Conservation (phyloP, 2,113 vertebrate species). For the Hippocampus mohnikei region DNA sequence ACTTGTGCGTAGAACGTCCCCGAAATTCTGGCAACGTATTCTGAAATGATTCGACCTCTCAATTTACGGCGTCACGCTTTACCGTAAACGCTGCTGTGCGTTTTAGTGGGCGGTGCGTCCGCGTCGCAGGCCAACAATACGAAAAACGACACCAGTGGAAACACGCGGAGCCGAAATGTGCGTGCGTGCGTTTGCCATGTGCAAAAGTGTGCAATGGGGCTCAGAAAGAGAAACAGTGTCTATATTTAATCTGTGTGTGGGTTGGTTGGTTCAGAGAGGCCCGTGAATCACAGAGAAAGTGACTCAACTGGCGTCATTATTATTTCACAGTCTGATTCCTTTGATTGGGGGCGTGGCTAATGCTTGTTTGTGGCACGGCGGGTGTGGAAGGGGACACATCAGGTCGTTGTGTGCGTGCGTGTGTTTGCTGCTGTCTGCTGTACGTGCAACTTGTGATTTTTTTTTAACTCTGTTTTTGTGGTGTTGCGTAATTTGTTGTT, state of each 20-base stretch:
- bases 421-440: slow-evolving; percentile 20
- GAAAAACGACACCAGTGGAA: slow-evolving; percentile 16
- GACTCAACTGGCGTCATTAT: slow-evolving; percentile 36
- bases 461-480: slow-evolving; percentile 27
- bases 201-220: slow-evolving; percentile 5
- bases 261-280: slow-evolving; percentile 8
- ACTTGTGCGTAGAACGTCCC: too few relatives aligned
- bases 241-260: slow-evolving; percentile 6
- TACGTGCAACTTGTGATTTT: slow-evolving; percentile 19
- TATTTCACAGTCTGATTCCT: slow-evolving; percentile 21
- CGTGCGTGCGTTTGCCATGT: neutral
- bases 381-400: slow-evolving; percentile 7
- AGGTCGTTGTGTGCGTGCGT: neutral
- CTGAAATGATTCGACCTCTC: neutral
- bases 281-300: slow-evolving; percentile 39
- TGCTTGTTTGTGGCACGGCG: neutral
- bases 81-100: neutral
- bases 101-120: neutral
- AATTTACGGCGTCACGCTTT: neutral
- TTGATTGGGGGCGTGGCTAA: slow-evolving; percentile 7
- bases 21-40: too few relatives aligned
- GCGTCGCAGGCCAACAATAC: neutral
- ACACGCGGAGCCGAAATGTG: neutral
- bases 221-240: slow-evolving; percentile 5
- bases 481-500: slow-evolving; percentile 68